These are phyloP conservation scores for Donacobius atricapilla DNA, from an alignment of 2,113 vertebrate species.

Conservation along the genomic window DNA sequence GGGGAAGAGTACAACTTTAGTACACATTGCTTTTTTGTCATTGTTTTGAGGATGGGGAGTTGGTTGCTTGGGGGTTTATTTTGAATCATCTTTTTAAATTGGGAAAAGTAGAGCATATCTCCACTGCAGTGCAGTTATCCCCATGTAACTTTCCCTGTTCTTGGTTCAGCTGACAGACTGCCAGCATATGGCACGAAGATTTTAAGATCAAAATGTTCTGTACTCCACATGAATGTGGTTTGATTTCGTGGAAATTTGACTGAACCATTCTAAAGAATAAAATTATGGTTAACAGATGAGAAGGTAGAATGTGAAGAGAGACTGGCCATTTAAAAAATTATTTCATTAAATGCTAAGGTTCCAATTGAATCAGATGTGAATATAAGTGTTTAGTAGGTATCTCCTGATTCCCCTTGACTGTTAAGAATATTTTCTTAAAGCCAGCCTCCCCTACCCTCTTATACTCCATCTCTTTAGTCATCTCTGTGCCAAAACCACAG, in stretches of 20 bases:
- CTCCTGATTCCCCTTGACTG: not conserved
- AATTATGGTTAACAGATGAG: not conserved
- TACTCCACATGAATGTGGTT: not conserved
- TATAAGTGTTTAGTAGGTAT: not conserved
- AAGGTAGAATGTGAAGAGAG: not conserved
- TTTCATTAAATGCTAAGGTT: not conserved
- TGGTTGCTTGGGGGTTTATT: not conserved
- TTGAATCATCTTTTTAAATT: not conserved
- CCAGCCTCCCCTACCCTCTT: not conserved
- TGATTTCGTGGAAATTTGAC: not conserved
- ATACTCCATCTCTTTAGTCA: not conserved
- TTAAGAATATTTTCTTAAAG: not conserved
- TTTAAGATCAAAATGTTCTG: not conserved
- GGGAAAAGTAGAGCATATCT: not conserved
- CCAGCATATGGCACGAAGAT: not conserved
- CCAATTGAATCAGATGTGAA: not conserved
- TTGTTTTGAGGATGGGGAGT: not conserved
- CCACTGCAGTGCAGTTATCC: not conserved
- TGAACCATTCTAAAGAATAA: not conserved
- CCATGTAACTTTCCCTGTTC: not conserved
- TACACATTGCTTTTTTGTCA: not conserved
- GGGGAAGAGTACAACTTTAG: not conserved
- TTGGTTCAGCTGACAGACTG: not conserved
- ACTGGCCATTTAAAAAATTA: not conserved
- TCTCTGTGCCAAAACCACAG: not conserved